Base-by-base conservation (phyloP, 2,888 invertebrate genomes). In the Timandra comae region DNA sequence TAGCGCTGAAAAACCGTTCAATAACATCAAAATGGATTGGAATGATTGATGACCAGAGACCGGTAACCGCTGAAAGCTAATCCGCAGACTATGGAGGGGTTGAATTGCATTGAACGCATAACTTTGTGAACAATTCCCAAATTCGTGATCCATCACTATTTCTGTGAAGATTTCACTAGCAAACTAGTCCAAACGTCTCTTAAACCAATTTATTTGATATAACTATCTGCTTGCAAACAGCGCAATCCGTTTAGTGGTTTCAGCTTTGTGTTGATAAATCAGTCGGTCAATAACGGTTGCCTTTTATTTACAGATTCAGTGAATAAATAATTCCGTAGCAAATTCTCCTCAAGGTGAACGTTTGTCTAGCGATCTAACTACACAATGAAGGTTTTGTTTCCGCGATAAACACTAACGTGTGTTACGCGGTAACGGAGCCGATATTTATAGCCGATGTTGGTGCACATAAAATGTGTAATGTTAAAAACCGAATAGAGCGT, bases 401-500 rank as follows among this genome's bases (percentile, higher is more conserved):
- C 52, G 39, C 42, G 54, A 63, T 64, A 65, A 69, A 70, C 48
- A 49, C 29, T 29, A 67, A 70, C 60, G 65, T 64, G 67, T 68
- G 54, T 71, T 66, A 67, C 49, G 55, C 44, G 49, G 50, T 56
- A 64, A 57, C 51, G 44, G 41, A 48, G 54, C 52, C 60, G 61
- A 67, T 73, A 70, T 72, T 70, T 70, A 69, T 63, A 63, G 62
- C 49, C 49, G 38, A 46, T 49, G 56, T 32, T 46, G 43, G 43
- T 41, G 58, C 63, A 55, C 54, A 61, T 65, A 59, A 62, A 66
- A 59, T 42, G 46, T 45, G 49, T 48, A 43, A 45, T 52, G 63
- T 54, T 68, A 57, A 65, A 65, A 66, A 74, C 56, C 58, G 58
- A 52, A 52, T 61, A 44, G 52, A 58, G 54, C 57, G 69, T 78